Conservation (phyloP, 2,888 invertebrate genomes). For the Ectemnius continuus region DNA sequence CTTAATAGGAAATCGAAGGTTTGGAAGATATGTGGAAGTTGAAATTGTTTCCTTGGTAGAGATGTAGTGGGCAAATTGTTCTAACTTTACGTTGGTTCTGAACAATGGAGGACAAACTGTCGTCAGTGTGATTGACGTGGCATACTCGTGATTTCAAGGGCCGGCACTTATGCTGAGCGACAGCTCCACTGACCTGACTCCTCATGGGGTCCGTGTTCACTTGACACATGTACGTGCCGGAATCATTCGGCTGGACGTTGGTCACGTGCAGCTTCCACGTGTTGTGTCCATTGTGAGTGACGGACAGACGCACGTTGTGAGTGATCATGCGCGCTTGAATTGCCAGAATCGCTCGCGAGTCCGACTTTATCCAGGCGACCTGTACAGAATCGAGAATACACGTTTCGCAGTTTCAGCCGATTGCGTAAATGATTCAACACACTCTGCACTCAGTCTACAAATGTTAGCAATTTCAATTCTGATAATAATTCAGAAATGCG, state of each 20-base stretch:
- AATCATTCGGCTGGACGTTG: conserved; percentile 94
- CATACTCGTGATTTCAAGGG: too few species aligned
- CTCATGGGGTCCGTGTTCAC: conserved; percentile 95
- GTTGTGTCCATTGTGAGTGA: conserved; percentile 95
- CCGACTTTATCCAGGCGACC: conserved; percentile 96
- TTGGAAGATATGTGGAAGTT: too few species aligned
- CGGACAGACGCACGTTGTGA: conserved; percentile 90
- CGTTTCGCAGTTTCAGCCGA: conserved; percentile 43
- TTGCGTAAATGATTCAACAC: conserved; percentile 27
- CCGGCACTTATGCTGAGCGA: background rate
- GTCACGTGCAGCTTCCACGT: conserved; percentile 95
- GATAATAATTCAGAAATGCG: too few species aligned
- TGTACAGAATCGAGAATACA: conserved; percentile 72
- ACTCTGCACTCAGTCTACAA: conserved; percentile 17
- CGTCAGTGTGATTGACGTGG: too few species aligned
- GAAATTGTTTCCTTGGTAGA: too few species aligned
- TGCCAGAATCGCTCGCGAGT: conserved; percentile 92
- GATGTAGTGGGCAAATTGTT: too few species aligned
- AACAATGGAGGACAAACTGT: too few species aligned
- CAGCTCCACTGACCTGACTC: conserved; percentile 84
- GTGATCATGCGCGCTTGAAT: conserved; percentile 95
- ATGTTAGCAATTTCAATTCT: too few species aligned
- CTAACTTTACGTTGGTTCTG: too few species aligned
- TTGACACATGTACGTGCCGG: conserved; percentile 96
- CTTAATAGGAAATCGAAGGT: too few species aligned